phyloP scores from a whole-genome alignment of 2,797 vertebrate genomes.

The Lithobates sylvaticus region DNA sequence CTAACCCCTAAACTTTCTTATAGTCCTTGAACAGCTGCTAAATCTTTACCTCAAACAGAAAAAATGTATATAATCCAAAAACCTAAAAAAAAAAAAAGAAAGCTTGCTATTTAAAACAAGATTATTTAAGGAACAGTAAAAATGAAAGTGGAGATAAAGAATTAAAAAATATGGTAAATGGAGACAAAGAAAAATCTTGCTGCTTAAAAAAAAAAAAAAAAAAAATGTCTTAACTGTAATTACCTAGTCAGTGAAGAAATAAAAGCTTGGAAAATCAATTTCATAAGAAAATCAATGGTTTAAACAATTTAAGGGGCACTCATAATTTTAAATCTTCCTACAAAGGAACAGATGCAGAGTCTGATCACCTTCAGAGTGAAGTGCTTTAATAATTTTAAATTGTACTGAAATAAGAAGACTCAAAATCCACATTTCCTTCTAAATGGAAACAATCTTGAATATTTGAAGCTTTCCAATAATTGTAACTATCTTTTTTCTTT shows the following conservation, averaged over 20 bases:
- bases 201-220: conserved; percentile 58
- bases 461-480: conserved; percentile 62
- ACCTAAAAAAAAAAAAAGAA: not conserved
- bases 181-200: conserved; percentile 59
- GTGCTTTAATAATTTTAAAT: conserved; percentile 71
- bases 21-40: not conserved
- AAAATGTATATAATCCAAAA: not conserved
- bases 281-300: conserved; percentile 79
- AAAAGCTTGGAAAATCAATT: conserved; percentile 75
- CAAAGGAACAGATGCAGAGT: conserved; percentile 62
- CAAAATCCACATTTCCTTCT: conserved; percentile 58
- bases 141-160: conserved; percentile 4
- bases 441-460: conserved; percentile 70
- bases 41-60: conserved; percentile 9
- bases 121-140: conserved; percentile 13
- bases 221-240: conserved; percentile 68
- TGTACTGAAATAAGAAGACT: conserved; percentile 65
- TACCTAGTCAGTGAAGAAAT: conserved; percentile 73
- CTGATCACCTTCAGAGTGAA: conserved; percentile 72
- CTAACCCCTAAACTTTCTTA: conserved; percentile 14
- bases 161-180: conserved; percentile 48
- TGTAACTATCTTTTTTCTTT: conserved; percentile 56
- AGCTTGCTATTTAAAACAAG: not conserved
- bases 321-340: conserved; percentile 74
- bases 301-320: conserved; percentile 76